Percentiles rank a stretch among this genome's conserved stretches.
phyloP scores from a whole-genome alignment of 2,888 invertebrate species.

The Apotomis betuletana region DNA sequence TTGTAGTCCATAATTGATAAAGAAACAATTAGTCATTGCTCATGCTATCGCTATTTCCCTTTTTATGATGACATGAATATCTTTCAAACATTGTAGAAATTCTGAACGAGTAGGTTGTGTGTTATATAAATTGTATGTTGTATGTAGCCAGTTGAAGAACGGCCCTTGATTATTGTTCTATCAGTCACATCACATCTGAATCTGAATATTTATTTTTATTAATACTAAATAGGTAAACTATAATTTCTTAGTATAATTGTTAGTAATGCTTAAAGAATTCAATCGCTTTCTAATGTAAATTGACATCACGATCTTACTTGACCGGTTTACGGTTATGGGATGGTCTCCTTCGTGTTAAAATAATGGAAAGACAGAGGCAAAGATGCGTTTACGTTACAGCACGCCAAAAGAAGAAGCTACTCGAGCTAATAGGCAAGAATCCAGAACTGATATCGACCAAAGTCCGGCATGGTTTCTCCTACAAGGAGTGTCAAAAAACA shows the following conservation, averaged over 20 bases:
- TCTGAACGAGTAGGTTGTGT: too few relatives aligned
- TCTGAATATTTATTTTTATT: conserved; percentile 4
- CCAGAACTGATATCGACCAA: conserved; percentile 69
- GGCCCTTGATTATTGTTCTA: not conserved
- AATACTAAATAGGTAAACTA: conserved; percentile 14
- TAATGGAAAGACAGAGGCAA: conserved; percentile 65
- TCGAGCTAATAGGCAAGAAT: conserved; percentile 68
- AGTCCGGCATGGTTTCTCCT: conserved; percentile 65
- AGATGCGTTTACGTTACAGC: conserved; percentile 64
- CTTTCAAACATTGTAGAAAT: not conserved
- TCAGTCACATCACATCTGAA: not conserved
- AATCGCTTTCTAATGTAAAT: not conserved
- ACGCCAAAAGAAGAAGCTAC: conserved; percentile 71
- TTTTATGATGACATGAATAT: not conserved
- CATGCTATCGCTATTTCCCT: not conserved
- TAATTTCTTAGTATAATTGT: not conserved
- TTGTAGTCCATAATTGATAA: not conserved
- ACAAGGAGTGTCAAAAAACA: conserved; percentile 66
- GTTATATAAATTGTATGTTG: not conserved
- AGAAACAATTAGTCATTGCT: not conserved
- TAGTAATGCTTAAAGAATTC: not conserved
- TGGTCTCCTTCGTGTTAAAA: conserved; percentile 31
- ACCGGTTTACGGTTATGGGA: conserved; percentile 15
- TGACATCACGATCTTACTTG: not conserved
- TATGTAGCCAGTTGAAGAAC: not conserved